Conservation (phyloP, 2,113 vertebrate genomes). For the Martes martes region DNA sequence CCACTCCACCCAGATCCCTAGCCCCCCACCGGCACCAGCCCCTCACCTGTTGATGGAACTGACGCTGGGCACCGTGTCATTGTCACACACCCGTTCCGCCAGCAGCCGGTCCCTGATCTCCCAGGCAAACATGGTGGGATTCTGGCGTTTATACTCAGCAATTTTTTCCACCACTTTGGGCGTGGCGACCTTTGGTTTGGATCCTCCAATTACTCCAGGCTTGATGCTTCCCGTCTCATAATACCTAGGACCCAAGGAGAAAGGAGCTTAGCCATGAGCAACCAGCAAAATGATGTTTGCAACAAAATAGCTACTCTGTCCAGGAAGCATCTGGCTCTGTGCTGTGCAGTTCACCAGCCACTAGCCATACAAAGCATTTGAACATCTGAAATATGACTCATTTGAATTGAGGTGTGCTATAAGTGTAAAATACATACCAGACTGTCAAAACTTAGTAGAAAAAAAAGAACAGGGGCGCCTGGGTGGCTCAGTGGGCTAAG, state of each 20-base stretch:
- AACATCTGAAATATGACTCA: not conserved
- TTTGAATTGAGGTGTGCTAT: not conserved
- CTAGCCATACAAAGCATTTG: not conserved
- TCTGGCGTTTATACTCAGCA: conserved; percentile 99
- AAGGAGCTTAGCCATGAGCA: conserved; percentile 50
- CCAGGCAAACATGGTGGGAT: conserved; percentile 99
- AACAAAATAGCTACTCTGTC: not conserved
- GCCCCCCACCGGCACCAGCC: not conserved
- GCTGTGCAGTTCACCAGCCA: not conserved
- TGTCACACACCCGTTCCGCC: conserved; percentile 97
- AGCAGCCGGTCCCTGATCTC: conserved; percentile 98
- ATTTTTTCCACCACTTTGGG: conserved; percentile 99
- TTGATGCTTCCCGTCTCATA: conserved; percentile 99
- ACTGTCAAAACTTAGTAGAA: not conserved
- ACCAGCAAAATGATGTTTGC: not conserved
- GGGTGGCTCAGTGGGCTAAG: too few relatives aligned
- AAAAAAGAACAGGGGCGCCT: not conserved
- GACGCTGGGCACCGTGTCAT: conserved; percentile 98
- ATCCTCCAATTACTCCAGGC: conserved; percentile 98
- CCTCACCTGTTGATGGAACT: conserved; percentile 98
- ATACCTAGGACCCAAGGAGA: conserved; percentile 88
- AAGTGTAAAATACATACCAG: not conserved
- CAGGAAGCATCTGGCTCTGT: not conserved
- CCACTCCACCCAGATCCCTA: not conserved
- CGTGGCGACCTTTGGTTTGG: conserved; percentile 99